phyloP scores from a whole-genome alignment of 2,888 invertebrate genomes.

The Scaeva pyrastri region DNA sequence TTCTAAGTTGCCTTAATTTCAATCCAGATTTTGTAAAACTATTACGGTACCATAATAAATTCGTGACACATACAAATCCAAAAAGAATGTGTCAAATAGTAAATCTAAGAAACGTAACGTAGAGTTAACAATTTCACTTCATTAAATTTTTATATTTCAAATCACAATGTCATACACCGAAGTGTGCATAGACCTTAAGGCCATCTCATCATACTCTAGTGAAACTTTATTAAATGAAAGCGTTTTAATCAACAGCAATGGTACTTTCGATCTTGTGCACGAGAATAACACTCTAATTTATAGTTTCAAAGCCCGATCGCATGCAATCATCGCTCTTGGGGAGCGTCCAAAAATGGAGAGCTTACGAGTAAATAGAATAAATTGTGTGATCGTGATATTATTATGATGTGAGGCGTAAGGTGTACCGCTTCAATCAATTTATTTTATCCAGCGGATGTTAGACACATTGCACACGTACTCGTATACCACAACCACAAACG shows the following conservation, averaged over 20 bases:
- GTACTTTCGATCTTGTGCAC: background rate
- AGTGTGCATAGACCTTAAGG: background rate
- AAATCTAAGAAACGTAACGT: too few species aligned
- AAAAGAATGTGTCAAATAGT: too few species aligned
- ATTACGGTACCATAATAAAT: too few species aligned
- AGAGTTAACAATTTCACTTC: too few species aligned
- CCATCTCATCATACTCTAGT: background rate
- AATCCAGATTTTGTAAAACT: too few species aligned
- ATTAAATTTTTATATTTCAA: too few species aligned
- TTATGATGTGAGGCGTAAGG: background rate
- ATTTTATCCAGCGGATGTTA: slow-evolving; percentile 49
- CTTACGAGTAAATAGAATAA: too few species aligned
- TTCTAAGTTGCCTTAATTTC: too few species aligned
- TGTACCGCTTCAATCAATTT: background rate
- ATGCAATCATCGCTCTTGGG: background rate
- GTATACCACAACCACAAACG: background rate
- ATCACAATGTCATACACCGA: background rate
- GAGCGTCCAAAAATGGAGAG: too few species aligned
- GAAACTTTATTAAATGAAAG: slow-evolving; percentile 19
- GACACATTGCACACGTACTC: slow-evolving; percentile 24
- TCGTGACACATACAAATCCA: too few species aligned
- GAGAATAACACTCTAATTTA: slow-evolving; percentile 15
- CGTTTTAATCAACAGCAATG: slow-evolving; percentile 25
- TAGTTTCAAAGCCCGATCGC: background rate
- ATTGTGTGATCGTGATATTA: too few species aligned